Conservation (phyloP, 2,888 invertebrate genomes). For the Macrosiphum euphorbiae region DNA sequence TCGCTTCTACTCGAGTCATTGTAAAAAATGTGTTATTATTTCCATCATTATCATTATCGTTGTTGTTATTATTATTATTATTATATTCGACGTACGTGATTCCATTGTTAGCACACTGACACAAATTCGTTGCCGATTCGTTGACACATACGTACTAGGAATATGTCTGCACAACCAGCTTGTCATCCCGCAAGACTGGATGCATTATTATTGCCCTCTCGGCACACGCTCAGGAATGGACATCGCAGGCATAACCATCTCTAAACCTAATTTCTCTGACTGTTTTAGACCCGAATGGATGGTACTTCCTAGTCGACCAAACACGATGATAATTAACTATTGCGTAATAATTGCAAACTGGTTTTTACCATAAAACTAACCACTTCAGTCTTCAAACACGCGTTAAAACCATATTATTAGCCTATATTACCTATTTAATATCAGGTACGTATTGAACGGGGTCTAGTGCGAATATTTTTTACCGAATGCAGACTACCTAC, state of each 20-base stretch:
- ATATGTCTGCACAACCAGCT: constrained; percentile 31
- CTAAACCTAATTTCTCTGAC: constrained; percentile 28
- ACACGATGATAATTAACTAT: background rate
- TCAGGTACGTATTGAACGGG: background rate
- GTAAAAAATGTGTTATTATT: constrained; percentile 57
- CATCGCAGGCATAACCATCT: background rate
- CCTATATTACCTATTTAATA: background rate
- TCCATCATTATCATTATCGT: background rate
- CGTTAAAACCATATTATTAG: background rate
- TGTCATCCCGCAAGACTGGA: constrained; percentile 20
- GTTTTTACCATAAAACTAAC: background rate
- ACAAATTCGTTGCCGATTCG: constrained; percentile 48
- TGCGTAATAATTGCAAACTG: background rate
- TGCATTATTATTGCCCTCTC: background rate
- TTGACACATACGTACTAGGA: constrained; percentile 37
- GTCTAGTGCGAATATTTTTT: background rate
- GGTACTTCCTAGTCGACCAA: background rate
- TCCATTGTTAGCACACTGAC: constrained; percentile 61
- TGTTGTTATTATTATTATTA: constrained; percentile 7
- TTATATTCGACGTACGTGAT: constrained; percentile 50
- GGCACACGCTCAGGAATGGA: constrained; percentile 36
- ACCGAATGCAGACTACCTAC: background rate
- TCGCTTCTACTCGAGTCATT: constrained; percentile 47
- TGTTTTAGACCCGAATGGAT: background rate
- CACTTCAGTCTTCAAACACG: background rate